Base-by-base conservation (phyloP, 2,797 vertebrate genomes). In the Clarias pachynema region DNA sequence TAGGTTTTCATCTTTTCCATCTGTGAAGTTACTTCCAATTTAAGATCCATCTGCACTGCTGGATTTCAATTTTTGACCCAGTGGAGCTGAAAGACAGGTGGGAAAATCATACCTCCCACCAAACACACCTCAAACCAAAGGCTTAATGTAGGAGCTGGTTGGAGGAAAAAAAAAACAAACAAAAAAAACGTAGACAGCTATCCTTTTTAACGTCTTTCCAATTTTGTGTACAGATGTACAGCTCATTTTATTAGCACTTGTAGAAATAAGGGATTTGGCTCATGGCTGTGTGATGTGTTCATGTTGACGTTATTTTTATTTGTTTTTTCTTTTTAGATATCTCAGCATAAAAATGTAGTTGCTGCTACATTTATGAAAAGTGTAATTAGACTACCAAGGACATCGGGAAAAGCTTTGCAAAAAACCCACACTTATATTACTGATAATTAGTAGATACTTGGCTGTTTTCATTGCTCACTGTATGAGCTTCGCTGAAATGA, bases 1-100 rank as follows among this genome's bases (percentile, higher is more conserved):
- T 88, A 87, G 89, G 81, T 88, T 89, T 88, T 91, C 89, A 89
- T 91, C 87, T 88, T 89, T 88, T 88, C 85, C 89, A 89, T 89
- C 87, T 87, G 84, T 87, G 84, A 88, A 89, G 88, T 86, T 88
- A 86, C 88, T 87, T 89, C 87, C 87, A 90, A 91, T 90, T 90
- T 89, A 84, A 88, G 88, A 89, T 89, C 88, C 66, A 87, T 90
- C 88, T 86, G 84, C 84, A 86, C 74, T 53, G 66, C 73, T 85
- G 87, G 86, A 86, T 90, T 90, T 89, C 85, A 87, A 91, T 90
- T 90, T 90, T 86, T 88, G 88, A 88, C 85, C 87, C 86, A 88
- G 83, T 84, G 84, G 79, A 89, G 90, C 87, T 84, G 81, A 89
- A 87, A 90, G 84, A 59, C 80, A 60, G 73, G 85, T 80, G 70